Evolutionary conservation across 1,140 invertebrate genomes (phyloP), one percentile per base, ranked within the genome.

Genomic region (Drosophila truncata): DNA sequence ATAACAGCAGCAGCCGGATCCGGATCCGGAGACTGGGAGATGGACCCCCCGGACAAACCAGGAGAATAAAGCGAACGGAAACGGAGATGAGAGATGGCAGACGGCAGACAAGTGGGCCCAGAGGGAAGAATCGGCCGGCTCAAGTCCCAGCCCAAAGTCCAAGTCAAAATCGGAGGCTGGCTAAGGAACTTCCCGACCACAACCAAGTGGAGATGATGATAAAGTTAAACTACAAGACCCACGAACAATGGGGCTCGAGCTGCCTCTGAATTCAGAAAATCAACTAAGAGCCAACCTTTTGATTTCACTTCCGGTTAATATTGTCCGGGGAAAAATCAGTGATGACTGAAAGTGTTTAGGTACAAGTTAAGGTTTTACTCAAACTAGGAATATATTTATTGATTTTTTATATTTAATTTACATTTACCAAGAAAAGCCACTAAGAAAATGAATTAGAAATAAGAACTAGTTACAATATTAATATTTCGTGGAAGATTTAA

Each of bases 231-330:
- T 87, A 81, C 77, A 78, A 80, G 73, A 72, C 49, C 66, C 61
- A 81, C 78, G 74, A 88, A 90, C 84, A 88, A 90, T 84, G 73
- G 73, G 46, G 63, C 42, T 37, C 46, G 46, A 37, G 60, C 64
- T 23, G 63, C 20, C 75, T 82, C 62, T 59, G 78, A 85, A 90
- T 90, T 82, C 71, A 58, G 71, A 91, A 90, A 90, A 90, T 90
- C 85, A 90, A 90, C 81, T 85, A 85, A 91, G 73, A 84, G 85
- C 67, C 85, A 90, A 82, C 85, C 85, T 90, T 90, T 90, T 90
- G 86, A 90, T 90, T 90, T 90, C 81, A 90, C 82, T 90, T 90
- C 85, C 85, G 90, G 85, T 90, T 90, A 90, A 90, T 90, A 90
- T 90, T 90, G 71, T 70, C 70, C 67, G 63, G 49, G n/a, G 25